phyloP scores from a whole-genome alignment of 92 coral and sea anemone genomes.

The Virgularia gustaviana region DNA sequence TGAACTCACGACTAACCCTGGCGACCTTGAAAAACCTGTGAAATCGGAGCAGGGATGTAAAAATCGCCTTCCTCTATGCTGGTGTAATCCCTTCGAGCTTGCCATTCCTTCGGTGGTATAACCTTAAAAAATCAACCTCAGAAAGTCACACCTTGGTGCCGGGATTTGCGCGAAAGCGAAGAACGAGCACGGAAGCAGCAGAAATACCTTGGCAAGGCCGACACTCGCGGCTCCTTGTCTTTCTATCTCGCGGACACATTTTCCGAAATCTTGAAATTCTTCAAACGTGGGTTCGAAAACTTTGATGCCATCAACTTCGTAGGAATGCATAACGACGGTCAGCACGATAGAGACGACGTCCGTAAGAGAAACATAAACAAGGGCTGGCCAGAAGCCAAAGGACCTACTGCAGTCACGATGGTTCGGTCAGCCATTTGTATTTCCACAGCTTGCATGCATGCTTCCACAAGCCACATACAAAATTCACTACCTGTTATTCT shows the following conservation, averaged over 20 bases:
- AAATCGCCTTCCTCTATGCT: slow-evolving; percentile 55
- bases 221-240: slow-evolving; percentile 87
- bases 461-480: no score
- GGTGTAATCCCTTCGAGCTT: slow-evolving; percentile 68
- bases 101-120: slow-evolving; percentile 96
- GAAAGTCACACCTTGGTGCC: background rate
- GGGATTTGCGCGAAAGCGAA: background rate
- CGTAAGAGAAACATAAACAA: slow-evolving; percentile 14
- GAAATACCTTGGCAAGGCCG: slow-evolving; percentile 85
- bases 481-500: no score
- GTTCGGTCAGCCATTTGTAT: slow-evolving; percentile 28
- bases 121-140: slow-evolving; percentile 49
- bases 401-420: background rate
- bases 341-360: background rate
- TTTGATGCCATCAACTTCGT: slow-evolving; percentile 72
- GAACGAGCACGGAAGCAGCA: background rate
- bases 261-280: slow-evolving; percentile 84
- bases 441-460: no score
- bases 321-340: slow-evolving; percentile 59
- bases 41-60: slow-evolving; percentile 86
- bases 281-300: slow-evolving; percentile 89
- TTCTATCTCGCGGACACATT: slow-evolving; percentile 86
- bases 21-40: slow-evolving; percentile 86
- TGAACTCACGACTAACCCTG: slow-evolving; percentile 73
- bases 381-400: slow-evolving; percentile 1